Percentiles rank a stretch among this genome's conserved stretches.
Evolutionary conservation across 2,797 vertebrate genomes (phyloP).

Genomic region (Cyprinodon diabolis): DNA sequence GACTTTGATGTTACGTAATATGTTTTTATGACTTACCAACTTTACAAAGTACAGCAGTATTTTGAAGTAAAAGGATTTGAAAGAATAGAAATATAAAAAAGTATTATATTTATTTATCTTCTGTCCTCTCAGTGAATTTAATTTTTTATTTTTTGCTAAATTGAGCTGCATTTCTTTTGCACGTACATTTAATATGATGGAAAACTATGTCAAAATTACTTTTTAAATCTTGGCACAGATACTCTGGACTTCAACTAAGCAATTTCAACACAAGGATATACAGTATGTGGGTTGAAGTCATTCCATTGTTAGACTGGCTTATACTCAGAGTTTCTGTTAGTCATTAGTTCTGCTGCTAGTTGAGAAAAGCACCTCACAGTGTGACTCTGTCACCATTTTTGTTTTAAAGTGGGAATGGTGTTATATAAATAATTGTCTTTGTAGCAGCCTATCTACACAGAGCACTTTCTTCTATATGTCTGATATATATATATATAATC

Average conservation of each 20-base stretch:
- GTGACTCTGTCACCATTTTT: too few relatives aligned
- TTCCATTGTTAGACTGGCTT: neutral
- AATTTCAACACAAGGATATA: neutral
- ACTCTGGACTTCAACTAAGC: neutral
- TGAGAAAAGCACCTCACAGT: neutral
- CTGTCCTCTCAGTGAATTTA: neutral
- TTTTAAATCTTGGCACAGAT: neutral
- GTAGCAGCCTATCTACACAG: neutral
- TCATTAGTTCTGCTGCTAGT: neutral
- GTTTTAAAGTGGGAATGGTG: too few relatives aligned
- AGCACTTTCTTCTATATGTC: neutral
- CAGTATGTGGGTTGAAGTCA: neutral
- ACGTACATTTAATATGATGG: too few relatives aligned
- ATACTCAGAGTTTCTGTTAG: neutral
- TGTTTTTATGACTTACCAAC: neutral
- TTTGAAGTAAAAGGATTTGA: neutral
- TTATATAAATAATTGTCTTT: too few relatives aligned
- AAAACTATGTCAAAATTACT: neutral
- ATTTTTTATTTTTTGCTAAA: neutral
- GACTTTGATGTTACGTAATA: neutral
- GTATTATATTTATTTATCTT: neutral
- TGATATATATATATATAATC: too few relatives aligned
- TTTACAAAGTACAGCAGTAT: neutral
- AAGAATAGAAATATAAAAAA: neutral
- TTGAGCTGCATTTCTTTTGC: neutral